A percentile compares a stretch with the other conserved stretches of the same genome.
Evolutionary conservation across 2,888 invertebrate genomes (phyloP).

Genomic region (Eupithecia abbreviata): DNA sequence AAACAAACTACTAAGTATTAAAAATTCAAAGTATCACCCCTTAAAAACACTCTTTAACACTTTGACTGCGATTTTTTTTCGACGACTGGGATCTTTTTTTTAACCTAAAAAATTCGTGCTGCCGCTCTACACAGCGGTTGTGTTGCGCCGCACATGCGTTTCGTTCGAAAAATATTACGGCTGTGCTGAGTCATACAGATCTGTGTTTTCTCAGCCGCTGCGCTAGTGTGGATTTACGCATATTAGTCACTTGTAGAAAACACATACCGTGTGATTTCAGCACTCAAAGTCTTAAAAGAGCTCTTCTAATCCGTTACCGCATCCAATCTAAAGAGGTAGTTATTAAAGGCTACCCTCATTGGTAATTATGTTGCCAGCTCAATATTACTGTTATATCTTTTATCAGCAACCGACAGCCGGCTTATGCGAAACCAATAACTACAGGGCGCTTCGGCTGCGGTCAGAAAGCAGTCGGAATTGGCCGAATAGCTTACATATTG

Average conservation of each 20-base stretch:
- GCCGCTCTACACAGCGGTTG: too few relatives aligned
- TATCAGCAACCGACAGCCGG: constrained; percentile 1
- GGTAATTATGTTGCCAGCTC: constrained; percentile 4
- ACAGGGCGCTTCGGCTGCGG: neutral
- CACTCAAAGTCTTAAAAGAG: too few relatives aligned
- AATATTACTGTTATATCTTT: neutral
- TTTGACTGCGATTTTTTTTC: too few relatives aligned
- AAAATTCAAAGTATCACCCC: neutral
- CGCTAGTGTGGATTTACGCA: too few relatives aligned
- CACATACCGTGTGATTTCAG: too few relatives aligned
- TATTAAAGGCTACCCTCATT: constrained; percentile 3
- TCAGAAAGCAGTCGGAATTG: neutral
- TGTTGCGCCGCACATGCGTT: too few relatives aligned
- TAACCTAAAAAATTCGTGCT: too few relatives aligned
- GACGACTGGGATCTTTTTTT: too few relatives aligned
- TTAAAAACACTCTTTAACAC: neutral
- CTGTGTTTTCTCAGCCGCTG: too few relatives aligned
- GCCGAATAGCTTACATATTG: neutral
- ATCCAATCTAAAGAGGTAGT: neutral
- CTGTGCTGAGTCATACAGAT: too few relatives aligned
- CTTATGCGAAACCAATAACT: constrained; percentile 1
- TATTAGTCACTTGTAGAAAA: too few relatives aligned
- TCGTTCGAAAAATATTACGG: too few relatives aligned
- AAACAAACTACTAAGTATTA: neutral
- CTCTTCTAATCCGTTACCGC: neutral